Conservation (phyloP, 2,888 invertebrate genomes). For the Onchidella celtica region DNA sequence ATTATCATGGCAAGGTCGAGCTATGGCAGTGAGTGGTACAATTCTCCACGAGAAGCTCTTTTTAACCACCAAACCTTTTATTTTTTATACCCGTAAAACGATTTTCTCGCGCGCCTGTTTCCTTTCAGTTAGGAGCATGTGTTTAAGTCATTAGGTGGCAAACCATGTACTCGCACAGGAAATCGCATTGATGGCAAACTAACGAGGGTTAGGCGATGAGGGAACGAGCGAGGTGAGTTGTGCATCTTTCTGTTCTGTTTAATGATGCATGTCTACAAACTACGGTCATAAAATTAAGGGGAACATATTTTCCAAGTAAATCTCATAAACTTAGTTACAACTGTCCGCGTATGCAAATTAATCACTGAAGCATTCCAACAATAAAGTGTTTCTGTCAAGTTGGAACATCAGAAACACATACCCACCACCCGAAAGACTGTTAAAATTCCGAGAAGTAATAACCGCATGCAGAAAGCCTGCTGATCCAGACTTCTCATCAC, state of each 20-base stretch:
- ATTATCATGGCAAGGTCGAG: too few relatives aligned
- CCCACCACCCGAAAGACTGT: too few relatives aligned
- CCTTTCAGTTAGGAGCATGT: not conserved
- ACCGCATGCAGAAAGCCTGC: too few relatives aligned
- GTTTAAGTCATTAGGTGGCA: slow-evolving; percentile 20
- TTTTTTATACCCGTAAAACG: not conserved
- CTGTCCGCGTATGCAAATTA: not conserved
- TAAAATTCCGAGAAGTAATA: too few relatives aligned
- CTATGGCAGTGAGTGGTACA: too few relatives aligned
- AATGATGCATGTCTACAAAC: slow-evolving; percentile 29
- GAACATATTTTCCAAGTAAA: slow-evolving; percentile 18
- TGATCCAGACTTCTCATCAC: too few relatives aligned
- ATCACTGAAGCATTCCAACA: not conserved
- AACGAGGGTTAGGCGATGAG: slow-evolving; percentile 3
- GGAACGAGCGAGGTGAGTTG: not conserved
- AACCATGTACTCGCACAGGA: not conserved
- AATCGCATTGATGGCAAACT: slow-evolving; percentile 28
- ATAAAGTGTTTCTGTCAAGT: too few relatives aligned
- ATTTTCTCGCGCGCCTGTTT: not conserved
- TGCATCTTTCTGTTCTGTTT: slow-evolving; percentile 16
- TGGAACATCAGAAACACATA: too few relatives aligned
- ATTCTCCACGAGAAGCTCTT: too few relatives aligned
- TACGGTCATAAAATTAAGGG: slow-evolving; percentile 10
- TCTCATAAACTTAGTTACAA: slow-evolving; percentile 25
- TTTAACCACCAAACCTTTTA: not conserved